These are phyloP conservation scores for Watsonalla cultraria DNA, from an alignment of 2,888 invertebrate genomes.

Conservation along the genomic window DNA sequence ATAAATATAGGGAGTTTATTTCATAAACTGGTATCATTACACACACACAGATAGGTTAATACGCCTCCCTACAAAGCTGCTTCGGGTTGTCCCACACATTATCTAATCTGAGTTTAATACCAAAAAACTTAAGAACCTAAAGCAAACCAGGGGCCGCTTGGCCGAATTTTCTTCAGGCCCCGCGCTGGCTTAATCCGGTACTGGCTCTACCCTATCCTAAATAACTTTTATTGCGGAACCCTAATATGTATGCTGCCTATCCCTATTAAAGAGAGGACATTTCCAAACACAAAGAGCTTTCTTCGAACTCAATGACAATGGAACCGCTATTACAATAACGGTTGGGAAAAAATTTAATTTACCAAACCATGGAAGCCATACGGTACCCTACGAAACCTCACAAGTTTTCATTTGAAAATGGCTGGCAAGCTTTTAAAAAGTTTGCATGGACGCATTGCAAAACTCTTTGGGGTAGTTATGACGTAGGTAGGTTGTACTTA, in stretches of 20 bases:
- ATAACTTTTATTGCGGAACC: neutral
- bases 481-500: slow-evolving; percentile 6
- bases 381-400: slow-evolving; percentile 41
- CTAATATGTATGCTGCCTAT: too few species aligned
- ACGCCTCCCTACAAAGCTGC: too few species aligned
- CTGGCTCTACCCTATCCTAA: too few species aligned
- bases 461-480: slow-evolving; percentile 3
- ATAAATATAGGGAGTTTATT: too few species aligned
- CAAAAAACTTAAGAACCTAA: too few species aligned
- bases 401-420: slow-evolving; percentile 45
- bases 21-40: too few species aligned
- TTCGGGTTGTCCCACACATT: too few species aligned
- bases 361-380: slow-evolving; percentile 45
- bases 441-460: slow-evolving; percentile 14
- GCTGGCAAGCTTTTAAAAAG: slow-evolving; percentile 33
- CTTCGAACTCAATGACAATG: slow-evolving; percentile 15
- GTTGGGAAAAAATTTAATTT: slow-evolving; percentile 47
- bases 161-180: too few species aligned
- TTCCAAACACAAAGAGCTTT: slow-evolving; percentile 5
- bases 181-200: too few species aligned
- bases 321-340: slow-evolving; percentile 22
- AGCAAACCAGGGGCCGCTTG: too few species aligned
- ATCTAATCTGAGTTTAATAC: too few species aligned
- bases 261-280: neutral
- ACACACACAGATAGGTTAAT: too few species aligned